Conservation (phyloP, 2,888 invertebrate species). For the Limnephilus rhombicus region DNA sequence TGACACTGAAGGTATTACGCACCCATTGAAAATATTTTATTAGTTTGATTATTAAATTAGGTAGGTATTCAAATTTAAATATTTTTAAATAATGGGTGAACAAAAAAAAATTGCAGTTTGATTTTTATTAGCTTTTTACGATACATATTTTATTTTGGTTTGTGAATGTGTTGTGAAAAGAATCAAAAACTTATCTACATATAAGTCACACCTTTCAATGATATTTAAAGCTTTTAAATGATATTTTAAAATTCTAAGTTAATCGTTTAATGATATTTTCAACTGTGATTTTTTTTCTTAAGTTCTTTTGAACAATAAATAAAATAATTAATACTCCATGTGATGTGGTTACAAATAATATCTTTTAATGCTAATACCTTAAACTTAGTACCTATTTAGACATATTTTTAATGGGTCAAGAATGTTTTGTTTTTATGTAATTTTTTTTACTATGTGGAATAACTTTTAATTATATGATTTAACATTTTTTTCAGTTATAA, state of each 20-base stretch:
- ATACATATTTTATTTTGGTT: background rate
- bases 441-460: background rate
- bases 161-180: background rate
- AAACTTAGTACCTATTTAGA: background rate
- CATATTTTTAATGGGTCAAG: background rate
- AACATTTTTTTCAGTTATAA: background rate
- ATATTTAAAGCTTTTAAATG: background rate
- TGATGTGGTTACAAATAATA: constrained; percentile 24
- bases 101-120: background rate
- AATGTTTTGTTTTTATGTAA: background rate
- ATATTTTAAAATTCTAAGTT: background rate
- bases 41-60: background rate
- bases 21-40: background rate
- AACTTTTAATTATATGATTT: background rate
- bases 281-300: constrained; percentile 36
- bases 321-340: background rate
- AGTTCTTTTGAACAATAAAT: constrained; percentile 33
- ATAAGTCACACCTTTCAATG: background rate
- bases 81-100: background rate
- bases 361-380: background rate
- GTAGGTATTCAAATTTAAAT: background rate
- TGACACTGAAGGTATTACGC: too few species aligned
- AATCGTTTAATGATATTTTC: constrained; percentile 27
- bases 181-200: background rate
- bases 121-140: background rate